These are phyloP conservation scores for Molorchus minor DNA, from an alignment of 2,888 invertebrate species.

Conservation along the genomic window DNA sequence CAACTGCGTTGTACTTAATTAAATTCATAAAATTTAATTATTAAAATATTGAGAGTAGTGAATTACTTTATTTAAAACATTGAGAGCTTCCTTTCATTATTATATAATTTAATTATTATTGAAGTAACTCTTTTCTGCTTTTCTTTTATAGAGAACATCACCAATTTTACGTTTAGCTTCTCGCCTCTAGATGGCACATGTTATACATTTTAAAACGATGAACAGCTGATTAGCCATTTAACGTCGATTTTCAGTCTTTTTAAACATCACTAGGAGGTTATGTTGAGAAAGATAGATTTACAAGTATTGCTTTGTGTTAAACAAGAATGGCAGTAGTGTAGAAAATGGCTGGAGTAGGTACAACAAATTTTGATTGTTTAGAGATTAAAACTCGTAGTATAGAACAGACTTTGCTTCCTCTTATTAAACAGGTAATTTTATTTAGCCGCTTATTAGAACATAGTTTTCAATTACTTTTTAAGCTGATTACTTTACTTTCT, in stretches of 20 bases:
- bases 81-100: too few relatives aligned
- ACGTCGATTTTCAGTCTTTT: slow-evolving; percentile 27
- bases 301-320: slow-evolving; percentile 29
- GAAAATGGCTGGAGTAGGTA: slow-evolving; percentile 69
- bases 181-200: slow-evolving; percentile 2
- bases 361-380: slow-evolving; percentile 69
- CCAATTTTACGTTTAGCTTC: too few relatives aligned
- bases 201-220: neutral
- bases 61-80: too few relatives aligned
- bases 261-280: slow-evolving; percentile 46
- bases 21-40: too few relatives aligned
- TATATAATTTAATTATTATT: too few relatives aligned
- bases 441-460: slow-evolving; percentile 34
- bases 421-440: slow-evolving; percentile 88
- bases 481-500: slow-evolving; percentile 12
- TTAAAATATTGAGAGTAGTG: too few relatives aligned
- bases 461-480: slow-evolving; percentile 13
- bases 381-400: slow-evolving; percentile 94
- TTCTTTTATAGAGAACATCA: neutral
- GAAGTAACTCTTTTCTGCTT: neutral
- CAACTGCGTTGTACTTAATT: too few relatives aligned
- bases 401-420: slow-evolving; percentile 91
- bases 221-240: slow-evolving; percentile 51
- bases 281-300: slow-evolving; percentile 45
- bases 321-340: slow-evolving; percentile 58